phyloP scores from a whole-genome alignment of 30 jellyfish, hydroid and myxozoan species.

The Cassiopea andromeda region DNA sequence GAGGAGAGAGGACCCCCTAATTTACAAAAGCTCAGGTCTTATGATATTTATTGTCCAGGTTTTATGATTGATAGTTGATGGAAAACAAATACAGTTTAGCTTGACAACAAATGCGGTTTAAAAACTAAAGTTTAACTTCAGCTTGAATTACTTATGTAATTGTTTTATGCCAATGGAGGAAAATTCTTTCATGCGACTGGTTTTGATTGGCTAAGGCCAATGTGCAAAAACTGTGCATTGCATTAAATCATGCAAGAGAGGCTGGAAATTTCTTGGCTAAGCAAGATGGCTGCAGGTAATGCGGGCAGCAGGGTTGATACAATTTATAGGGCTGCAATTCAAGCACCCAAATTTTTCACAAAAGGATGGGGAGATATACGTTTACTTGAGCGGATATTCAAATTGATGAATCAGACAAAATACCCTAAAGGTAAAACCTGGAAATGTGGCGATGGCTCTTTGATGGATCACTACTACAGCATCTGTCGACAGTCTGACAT shows the following conservation, averaged over 20 bases:
- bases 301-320: constrained; percentile 63
- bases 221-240: too few species aligned
- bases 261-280: not conserved
- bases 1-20: too few species aligned
- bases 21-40: too few species aligned
- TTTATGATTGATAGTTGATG: too few species aligned
- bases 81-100: too few species aligned
- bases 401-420: constrained; percentile 42
- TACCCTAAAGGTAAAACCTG: not conserved
- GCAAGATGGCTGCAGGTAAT: constrained; percentile 53
- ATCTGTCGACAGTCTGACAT: constrained; percentile 63
- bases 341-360: constrained; percentile 78
- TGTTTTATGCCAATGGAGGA: too few species aligned
- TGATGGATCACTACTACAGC: constrained; percentile 37
- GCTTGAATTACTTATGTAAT: too few species aligned
- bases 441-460: constrained; percentile 38
- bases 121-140: too few species aligned
- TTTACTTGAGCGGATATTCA: constrained; percentile 45
- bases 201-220: too few species aligned
- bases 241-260: constrained; percentile 8
- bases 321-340: constrained; percentile 72
- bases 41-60: too few species aligned
- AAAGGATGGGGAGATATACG: constrained; percentile 92
- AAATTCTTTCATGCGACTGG: too few species aligned
- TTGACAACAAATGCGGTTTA: too few species aligned